These are phyloP conservation scores for Amblyopsis hoosieri DNA, from an alignment of 2,797 vertebrate genomes.

Conservation along the genomic window DNA sequence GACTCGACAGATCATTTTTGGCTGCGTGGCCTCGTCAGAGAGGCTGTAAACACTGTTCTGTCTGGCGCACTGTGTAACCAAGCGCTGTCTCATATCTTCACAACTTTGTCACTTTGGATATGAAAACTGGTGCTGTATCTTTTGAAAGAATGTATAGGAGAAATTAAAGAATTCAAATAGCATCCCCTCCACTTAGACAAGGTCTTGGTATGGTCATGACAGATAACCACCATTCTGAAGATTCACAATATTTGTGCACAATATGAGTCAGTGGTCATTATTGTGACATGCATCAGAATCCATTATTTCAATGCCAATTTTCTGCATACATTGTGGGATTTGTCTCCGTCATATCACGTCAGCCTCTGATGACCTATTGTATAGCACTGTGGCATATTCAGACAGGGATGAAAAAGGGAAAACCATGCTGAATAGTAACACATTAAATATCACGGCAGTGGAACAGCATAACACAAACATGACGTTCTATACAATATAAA, in stretches of 20 bases:
- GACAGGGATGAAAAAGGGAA: too few relatives aligned
- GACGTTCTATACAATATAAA: too few relatives aligned
- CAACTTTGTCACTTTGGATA: constrained; percentile 49
- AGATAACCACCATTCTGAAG: constrained; percentile 8
- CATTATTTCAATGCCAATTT: too few relatives aligned
- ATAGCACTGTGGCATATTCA: too few relatives aligned
- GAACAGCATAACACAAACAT: too few relatives aligned
- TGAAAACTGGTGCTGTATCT: constrained; percentile 68
- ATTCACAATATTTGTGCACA: background rate
- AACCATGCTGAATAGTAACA: too few relatives aligned
- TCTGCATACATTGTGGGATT: too few relatives aligned
- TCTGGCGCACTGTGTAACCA: constrained; percentile 50
- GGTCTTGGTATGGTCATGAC: constrained; percentile 8
- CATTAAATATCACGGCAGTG: too few relatives aligned
- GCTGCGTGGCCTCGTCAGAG: constrained; percentile 35
- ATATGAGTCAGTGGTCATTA: too few relatives aligned
- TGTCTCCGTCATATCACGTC: too few relatives aligned
- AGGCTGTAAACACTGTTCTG: constrained; percentile 45
- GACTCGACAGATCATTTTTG: constrained; percentile 29
- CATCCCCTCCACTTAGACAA: constrained; percentile 35
- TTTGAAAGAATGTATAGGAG: constrained; percentile 10
- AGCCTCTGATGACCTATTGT: too few relatives aligned
- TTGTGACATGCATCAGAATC: too few relatives aligned
- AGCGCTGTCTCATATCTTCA: constrained; percentile 15
- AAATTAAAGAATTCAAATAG: constrained; percentile 21